phyloP scores from a whole-genome alignment of 2,888 invertebrate species.

The Ophion ellenae region DNA sequence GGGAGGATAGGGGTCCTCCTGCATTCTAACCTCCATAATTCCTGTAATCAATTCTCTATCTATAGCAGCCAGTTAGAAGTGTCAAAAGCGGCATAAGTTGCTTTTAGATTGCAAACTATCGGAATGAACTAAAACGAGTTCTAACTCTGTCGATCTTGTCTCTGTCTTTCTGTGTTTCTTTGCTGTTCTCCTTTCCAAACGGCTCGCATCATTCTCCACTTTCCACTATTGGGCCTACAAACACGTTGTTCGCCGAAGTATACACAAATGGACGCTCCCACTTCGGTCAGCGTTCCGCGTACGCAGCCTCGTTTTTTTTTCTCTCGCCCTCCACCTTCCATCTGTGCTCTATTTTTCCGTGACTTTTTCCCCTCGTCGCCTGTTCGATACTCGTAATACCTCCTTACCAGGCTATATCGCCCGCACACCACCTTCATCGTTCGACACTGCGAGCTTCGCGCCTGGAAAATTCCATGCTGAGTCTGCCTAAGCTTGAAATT shows the following conservation, averaged over 20 bases:
- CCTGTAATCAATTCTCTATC: no score
- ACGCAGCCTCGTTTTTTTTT: conserved; percentile 11
- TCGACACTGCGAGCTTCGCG: background rate
- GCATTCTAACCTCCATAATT: no score
- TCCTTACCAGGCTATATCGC: conserved; percentile 15
- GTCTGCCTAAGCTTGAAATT: background rate
- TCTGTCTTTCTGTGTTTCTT: no score
- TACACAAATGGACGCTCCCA: conserved; percentile 7
- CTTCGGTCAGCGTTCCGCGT: background rate
- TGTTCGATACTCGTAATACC: conserved; percentile 18
- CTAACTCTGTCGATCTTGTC: no score
- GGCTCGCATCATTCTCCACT: background rate
- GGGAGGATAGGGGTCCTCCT: no score
- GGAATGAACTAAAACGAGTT: no score
- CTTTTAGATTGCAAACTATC: no score
- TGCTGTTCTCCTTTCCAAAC: no score
- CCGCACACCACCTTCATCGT: conserved; percentile 18
- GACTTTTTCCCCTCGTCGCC: conserved; percentile 18
- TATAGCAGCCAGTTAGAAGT: no score
- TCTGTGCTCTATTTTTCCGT: conserved; percentile 22
- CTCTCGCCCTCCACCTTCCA: conserved; percentile 7
- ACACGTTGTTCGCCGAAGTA: background rate
- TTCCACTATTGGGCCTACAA: background rate
- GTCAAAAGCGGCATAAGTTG: no score
- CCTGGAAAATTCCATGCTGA: background rate